Percentiles rank a stretch among this genome's conserved stretches.
Evolutionary conservation across 2,888 invertebrate genomes (phyloP).

Genomic region (Sinotaia quadrata): DNA sequence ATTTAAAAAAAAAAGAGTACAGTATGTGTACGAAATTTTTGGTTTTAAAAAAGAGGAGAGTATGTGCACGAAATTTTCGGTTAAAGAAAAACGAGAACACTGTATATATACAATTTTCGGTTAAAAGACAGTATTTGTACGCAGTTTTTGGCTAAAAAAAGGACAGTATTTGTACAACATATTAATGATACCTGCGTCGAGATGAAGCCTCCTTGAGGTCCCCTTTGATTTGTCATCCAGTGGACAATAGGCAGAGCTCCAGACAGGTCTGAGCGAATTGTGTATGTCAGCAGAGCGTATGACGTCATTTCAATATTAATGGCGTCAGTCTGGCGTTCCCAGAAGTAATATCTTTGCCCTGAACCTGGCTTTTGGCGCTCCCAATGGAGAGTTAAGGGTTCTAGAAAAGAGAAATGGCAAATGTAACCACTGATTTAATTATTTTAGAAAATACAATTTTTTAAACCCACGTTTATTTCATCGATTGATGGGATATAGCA

Average conservation of each 20-base stretch:
- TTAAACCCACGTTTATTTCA: no score
- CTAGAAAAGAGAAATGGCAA: not conserved
- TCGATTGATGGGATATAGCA: no score
- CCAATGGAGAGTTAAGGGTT: conserved; percentile 53
- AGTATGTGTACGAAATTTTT: no score
- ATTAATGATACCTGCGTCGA: conserved; percentile 68
- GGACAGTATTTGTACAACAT: not conserved
- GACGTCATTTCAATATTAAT: conserved; percentile 69
- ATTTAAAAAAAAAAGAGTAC: no score
- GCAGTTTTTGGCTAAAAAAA: not conserved
- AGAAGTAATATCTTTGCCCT: conserved; percentile 32
- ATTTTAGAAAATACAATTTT: no score
- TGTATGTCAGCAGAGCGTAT: conserved; percentile 68
- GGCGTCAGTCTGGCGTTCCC: conserved; percentile 55
- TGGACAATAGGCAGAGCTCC: conserved; percentile 63
- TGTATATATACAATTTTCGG: no score
- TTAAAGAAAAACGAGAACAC: no score
- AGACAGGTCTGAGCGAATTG: conserved; percentile 40
- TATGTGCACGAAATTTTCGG: no score
- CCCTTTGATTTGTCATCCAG: conserved; percentile 67
- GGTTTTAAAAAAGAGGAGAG: no score
- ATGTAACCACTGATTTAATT: no score
- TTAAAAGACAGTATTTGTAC: not conserved
- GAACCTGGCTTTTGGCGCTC: conserved; percentile 45
- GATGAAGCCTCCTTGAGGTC: conserved; percentile 68